Evolutionary conservation across 1,140 invertebrate species (phyloP).

Genomic region (Caenorhabditis tropicalis): DNA sequence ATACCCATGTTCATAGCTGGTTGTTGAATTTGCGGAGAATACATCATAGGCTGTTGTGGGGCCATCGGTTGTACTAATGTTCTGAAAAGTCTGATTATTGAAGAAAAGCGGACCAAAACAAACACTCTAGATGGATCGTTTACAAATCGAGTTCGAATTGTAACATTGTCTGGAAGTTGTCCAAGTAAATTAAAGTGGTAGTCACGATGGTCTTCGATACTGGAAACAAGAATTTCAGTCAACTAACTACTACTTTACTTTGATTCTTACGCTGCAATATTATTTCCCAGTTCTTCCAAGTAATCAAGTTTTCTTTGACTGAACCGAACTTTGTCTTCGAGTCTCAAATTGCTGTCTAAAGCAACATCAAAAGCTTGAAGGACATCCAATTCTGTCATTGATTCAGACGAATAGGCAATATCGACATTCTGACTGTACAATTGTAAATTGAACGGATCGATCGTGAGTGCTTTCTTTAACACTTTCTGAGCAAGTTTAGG

Average conservation of each 20-base stretch:
- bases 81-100: not conserved
- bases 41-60: not conserved
- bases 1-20: conserved; percentile 17
- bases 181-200: not conserved
- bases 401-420: conserved; percentile 7
- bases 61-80: not conserved
- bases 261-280: conserved; percentile 33
- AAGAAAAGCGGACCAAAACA: not conserved
- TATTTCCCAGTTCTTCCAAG: conserved; percentile 44
- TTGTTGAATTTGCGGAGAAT: not conserved
- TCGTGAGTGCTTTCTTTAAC: not conserved
- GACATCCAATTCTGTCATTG: conserved; percentile 9
- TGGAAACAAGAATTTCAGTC: not conserved
- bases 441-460: conserved; percentile 17
- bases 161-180: conserved; percentile 1
- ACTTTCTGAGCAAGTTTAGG: conserved; percentile 10
- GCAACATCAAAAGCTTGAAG: conserved; percentile 43
- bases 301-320: conserved; percentile 50
- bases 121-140: conserved; percentile 18
- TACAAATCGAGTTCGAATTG: conserved; percentile 2
- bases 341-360: not conserved
- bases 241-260: too few species aligned
- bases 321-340: conserved; percentile 38
- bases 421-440: conserved; percentile 21
- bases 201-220: conserved; percentile 30